Percentiles rank a stretch among this genome's conserved stretches.
These are phyloP conservation scores for Rhyacophila brunnea DNA, from an alignment of 1,140 invertebrate genomes.

Conservation along the genomic window DNA sequence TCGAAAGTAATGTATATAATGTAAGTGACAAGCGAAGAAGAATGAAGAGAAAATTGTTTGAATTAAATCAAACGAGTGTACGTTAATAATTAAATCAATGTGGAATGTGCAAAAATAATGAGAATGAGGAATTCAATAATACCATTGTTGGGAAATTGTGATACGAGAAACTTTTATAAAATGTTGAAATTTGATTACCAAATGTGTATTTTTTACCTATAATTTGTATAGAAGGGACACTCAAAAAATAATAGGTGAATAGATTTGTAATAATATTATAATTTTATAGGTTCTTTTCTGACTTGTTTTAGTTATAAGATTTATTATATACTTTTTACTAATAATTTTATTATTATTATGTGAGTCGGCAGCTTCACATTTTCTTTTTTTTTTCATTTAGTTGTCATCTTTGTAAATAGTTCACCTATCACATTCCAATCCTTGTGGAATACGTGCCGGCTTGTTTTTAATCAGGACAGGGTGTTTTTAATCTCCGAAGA, in stretches of 20 bases:
- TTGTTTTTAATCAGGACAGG: neutral
- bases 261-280: conserved; percentile 13
- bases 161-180: conserved; percentile 21
- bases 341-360: neutral
- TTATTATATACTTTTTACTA: neutral
- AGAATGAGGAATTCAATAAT: too few relatives aligned
- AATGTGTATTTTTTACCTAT: conserved; percentile 12
- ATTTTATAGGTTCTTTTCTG: neutral
- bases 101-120: too few relatives aligned
- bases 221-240: too few relatives aligned
- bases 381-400: neutral
- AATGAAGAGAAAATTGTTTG: neutral
- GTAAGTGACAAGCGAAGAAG: neutral
- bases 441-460: conserved; percentile 15
- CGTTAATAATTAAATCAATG: neutral
- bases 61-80: too few relatives aligned
- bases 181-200: conserved; percentile 29
- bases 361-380: conserved; percentile 17
- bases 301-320: too few relatives aligned
- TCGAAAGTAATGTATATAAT: too few relatives aligned
- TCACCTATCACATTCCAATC: conserved; percentile 20
- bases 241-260: too few relatives aligned
- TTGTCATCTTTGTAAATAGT: conserved; percentile 18
- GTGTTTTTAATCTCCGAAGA: neutral
- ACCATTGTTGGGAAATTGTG: conserved; percentile 2